phyloP scores from a whole-genome alignment of 2,113 vertebrate species.

The Machaerirhynchus nigripectus region DNA sequence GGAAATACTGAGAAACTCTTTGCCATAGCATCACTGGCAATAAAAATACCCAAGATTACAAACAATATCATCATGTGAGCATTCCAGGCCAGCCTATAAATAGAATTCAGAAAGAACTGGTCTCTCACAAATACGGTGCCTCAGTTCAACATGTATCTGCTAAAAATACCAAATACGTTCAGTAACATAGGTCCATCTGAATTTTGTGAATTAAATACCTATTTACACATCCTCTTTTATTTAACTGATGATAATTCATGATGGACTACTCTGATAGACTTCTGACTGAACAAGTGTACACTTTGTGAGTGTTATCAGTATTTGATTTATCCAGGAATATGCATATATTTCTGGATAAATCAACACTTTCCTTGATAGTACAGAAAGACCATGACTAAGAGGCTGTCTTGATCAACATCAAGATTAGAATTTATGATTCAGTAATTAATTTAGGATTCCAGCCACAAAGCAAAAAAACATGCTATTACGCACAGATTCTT shows the following conservation, averaged over 20 bases:
- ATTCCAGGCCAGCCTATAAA: slow-evolving; percentile 48
- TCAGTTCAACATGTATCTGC: not conserved
- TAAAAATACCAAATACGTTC: not conserved
- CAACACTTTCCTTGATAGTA: not conserved
- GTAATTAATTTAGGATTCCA: not conserved
- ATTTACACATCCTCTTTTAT: not conserved
- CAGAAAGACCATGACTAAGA: not conserved
- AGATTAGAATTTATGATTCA: not conserved
- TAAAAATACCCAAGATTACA: slow-evolving; percentile 46
- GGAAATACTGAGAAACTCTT: slow-evolving; percentile 44
- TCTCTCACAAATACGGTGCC: not conserved
- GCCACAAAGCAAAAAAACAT: not conserved
- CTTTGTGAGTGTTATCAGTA: not conserved
- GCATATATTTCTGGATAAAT: rapidly evolving
- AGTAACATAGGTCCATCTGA: not conserved
- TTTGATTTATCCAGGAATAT: not conserved
- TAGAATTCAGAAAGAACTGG: slow-evolving; percentile 33
- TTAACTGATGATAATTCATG: not conserved
- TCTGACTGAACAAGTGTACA: not conserved
- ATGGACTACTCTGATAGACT: not conserved
- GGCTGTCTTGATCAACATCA: not conserved
- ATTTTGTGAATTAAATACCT: slow-evolving; percentile 2
- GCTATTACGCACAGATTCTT: not conserved
- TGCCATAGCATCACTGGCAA: not conserved
- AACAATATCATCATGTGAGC: slow-evolving; percentile 30